Percentiles rank a stretch among this genome's conserved stretches.
phyloP scores from a whole-genome alignment of 2,113 vertebrate genomes.

The Saguinus imperator region DNA sequence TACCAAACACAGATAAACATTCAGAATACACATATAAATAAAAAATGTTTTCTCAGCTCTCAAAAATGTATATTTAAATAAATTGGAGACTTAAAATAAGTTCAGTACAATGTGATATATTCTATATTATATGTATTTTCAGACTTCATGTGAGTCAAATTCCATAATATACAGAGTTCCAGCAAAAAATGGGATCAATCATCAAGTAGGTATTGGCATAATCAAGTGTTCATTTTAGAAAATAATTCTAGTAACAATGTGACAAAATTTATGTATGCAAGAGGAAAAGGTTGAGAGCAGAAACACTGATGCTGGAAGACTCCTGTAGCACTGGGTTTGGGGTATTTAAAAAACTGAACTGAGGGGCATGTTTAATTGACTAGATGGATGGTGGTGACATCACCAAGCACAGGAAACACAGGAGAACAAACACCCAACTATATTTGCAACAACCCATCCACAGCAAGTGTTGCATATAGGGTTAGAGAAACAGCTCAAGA shows the following conservation, averaged over 20 bases:
- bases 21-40: neutral
- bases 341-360: neutral
- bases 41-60: neutral
- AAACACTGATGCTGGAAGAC: neutral
- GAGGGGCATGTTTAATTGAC: neutral
- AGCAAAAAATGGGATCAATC: neutral
- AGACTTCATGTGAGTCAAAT: neutral
- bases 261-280: neutral
- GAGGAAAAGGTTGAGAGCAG: neutral
- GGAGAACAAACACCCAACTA: neutral
- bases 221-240: neutral
- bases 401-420: neutral
- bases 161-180: neutral
- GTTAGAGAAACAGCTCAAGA: neutral
- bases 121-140: neutral
- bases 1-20: neutral
- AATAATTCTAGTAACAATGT: neutral
- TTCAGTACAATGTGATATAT: neutral
- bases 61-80: neutral
- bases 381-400: neutral
- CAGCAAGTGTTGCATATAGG: neutral
- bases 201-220: neutral
- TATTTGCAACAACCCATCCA: neutral
- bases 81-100: neutral
- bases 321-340: neutral